Percentiles rank a stretch among this genome's conserved stretches.
Conservation (phyloP, 64 coral and sea anemone species). For the Porites lutea region DNA sequence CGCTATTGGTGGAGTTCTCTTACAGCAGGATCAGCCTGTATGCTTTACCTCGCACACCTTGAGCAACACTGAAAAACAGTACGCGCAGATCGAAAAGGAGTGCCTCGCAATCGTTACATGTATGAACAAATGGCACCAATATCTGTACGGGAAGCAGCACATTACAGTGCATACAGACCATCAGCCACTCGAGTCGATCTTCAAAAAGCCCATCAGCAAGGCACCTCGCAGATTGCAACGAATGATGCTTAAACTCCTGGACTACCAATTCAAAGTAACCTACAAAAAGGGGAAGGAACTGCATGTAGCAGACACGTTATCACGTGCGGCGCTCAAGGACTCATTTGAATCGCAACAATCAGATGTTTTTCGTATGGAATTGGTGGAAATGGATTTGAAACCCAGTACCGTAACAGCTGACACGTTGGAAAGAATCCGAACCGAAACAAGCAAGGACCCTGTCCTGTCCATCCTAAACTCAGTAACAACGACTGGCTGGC, state of each 20-base stretch:
- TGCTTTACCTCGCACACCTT: too few species aligned
- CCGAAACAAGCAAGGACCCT: conserved; percentile 7
- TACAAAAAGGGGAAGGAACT: conserved; percentile 46
- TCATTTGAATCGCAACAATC: conserved; percentile 37
- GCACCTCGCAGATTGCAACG: conserved; percentile 56
- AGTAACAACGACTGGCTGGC: conserved; percentile 28
- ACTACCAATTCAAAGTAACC: conserved; percentile 30
- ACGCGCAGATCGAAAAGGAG: too few species aligned
- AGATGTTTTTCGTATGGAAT: too few species aligned
- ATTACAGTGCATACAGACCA: conserved; percentile 24
- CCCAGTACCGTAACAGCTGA: neutral
- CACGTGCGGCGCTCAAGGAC: conserved; percentile 21
- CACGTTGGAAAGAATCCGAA: conserved; percentile 2
- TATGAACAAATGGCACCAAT: too few species aligned
- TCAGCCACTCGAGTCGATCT: conserved; percentile 52
- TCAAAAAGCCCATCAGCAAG: conserved; percentile 43
- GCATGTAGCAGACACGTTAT: conserved; percentile 44
- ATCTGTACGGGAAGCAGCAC: too few species aligned
- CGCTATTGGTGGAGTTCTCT: too few species aligned
- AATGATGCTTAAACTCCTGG: too few species aligned
- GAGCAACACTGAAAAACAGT: too few species aligned
- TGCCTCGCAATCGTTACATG: too few species aligned
- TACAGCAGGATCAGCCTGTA: too few species aligned
- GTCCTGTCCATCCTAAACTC: conserved; percentile 20
- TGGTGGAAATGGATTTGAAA: too few species aligned